A percentile compares a stretch with the other conserved stretches of the same genome.
Evolutionary conservation across 2,888 invertebrate genomes (phyloP).

Genomic region (Spodoptera picta): DNA sequence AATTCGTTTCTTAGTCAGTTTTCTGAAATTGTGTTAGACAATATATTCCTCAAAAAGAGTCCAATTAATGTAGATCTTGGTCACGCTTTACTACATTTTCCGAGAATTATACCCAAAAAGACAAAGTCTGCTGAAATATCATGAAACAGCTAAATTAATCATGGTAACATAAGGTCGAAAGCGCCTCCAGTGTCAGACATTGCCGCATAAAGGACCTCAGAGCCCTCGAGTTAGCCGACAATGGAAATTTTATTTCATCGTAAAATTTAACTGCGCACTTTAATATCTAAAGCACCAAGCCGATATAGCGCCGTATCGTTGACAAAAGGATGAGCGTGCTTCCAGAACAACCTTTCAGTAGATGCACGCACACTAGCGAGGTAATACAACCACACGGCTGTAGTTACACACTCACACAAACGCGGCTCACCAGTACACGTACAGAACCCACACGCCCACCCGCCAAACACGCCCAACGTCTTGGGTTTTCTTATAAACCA

Average conservation of each 20-base stretch:
- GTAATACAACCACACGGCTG: slow-evolving; percentile 70
- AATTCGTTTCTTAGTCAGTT: no score
- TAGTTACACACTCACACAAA: slow-evolving; percentile 69
- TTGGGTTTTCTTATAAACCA: slow-evolving; percentile 89
- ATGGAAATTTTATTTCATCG: slow-evolving; percentile 81
- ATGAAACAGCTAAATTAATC: slow-evolving; percentile 43
- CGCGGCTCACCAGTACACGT: slow-evolving; percentile 73
- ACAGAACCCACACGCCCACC: slow-evolving; percentile 86
- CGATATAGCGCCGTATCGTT: slow-evolving; percentile 85
- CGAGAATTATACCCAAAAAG: neutral
- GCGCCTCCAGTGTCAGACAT: slow-evolving; percentile 54
- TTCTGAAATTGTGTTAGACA: no score
- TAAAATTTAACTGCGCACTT: slow-evolving; percentile 85
- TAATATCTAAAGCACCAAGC: slow-evolving; percentile 85
- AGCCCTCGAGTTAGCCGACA: slow-evolving; percentile 72
- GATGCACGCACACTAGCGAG: slow-evolving; percentile 72
- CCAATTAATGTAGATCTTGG: no score
- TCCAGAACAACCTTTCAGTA: slow-evolving; percentile 67
- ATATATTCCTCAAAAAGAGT: no score
- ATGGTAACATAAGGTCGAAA: slow-evolving; percentile 56
- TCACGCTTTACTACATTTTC: no score
- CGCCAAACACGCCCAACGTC: slow-evolving; percentile 89
- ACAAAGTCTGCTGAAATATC: slow-evolving; percentile 13
- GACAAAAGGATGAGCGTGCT: slow-evolving; percentile 84
- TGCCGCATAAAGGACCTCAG: slow-evolving; percentile 69